Evolutionary conservation across 2,797 vertebrate species (phyloP), one percentile per base, ranked within the genome.

Genomic region (Epinephelus malabaricus): DNA sequence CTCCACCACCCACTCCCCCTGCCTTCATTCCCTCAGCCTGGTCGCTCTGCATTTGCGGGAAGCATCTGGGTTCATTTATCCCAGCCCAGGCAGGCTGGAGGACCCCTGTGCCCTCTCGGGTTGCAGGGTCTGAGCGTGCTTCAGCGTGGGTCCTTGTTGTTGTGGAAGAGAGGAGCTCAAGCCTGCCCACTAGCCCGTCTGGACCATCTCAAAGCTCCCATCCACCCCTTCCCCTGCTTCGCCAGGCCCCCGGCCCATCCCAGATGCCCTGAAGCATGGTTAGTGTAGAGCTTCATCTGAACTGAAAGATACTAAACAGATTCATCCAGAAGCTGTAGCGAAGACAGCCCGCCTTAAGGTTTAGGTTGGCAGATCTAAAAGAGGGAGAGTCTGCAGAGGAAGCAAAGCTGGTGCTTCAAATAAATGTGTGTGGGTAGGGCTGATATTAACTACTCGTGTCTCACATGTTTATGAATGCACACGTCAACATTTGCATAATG

Each of bases 11-110:
- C 54, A 30, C 83, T n/a, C 34, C 75, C 54, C 73, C 61, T 65
- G 0, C 62, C 56, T 47, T 78, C 62, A 40, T 65, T 88, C 71
- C 54, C 40, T 69, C 58, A 90, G 93, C 91, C 90, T 94, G 89
- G 92, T 94, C 82, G 80, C 81, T 79, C 74, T 80, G 67, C 65
- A 89, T 92, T 89, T 93, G 94, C 93, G 90, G 95, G 95, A 95
- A 96, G 95, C 98, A 99, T 99, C 97, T 99, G 98, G 96, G 95
- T 98, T 96, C 97, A 90, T 96, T 99, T 99, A 99, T 91, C 88
- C 85, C 85, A 55, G 69, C 58, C 61, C 78, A 92, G 86, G 89
- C 83, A 91, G 88, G 85, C 92, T 88, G 49, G 27, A 92, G 91
- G 93, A 92, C 91, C 92, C 86, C 90, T 60, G 72, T 89, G 90